Conservation (phyloP, 1,140 invertebrate genomes). For the Wasmannia auropunctata region DNA sequence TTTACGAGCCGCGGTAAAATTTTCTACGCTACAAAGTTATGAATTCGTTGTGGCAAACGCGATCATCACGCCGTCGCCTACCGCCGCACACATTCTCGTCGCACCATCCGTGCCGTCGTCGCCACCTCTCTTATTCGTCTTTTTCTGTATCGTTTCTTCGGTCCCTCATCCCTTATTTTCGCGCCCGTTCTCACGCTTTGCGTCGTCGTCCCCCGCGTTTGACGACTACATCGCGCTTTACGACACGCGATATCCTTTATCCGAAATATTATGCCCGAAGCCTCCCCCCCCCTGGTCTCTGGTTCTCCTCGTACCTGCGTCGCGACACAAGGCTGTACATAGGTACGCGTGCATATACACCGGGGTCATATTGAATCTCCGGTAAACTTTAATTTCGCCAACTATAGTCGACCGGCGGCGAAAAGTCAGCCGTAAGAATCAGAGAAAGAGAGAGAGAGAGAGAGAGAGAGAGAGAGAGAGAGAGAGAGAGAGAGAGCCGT, state of each 20-base stretch:
- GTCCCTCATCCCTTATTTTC: slow-evolving; percentile 45
- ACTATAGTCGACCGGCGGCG: not conserved
- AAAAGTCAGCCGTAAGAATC: slow-evolving; percentile 30
- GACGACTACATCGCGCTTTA: slow-evolving; percentile 74
- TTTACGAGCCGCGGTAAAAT: slow-evolving; percentile 76
- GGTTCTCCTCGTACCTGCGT: slow-evolving; percentile 2
- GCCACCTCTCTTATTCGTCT: not conserved
- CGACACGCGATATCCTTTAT: slow-evolving; percentile 81
- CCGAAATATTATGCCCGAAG: slow-evolving; percentile 77
- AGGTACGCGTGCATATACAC: not conserved
- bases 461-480: too few relatives aligned
- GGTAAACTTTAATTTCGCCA: slow-evolving; percentile 67
- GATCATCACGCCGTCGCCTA: slow-evolving; percentile 23
- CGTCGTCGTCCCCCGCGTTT: slow-evolving; percentile 49
- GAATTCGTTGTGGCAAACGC: slow-evolving; percentile 68
- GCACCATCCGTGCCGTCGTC: not conserved
- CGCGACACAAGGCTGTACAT: not conserved
- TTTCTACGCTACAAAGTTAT: slow-evolving; percentile 75
- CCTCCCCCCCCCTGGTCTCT: too few relatives aligned
- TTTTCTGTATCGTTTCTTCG: not conserved
- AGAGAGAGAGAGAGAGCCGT: slow-evolving; percentile 38
- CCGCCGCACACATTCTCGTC: not conserved
- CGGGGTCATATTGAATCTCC: slow-evolving; percentile 65
- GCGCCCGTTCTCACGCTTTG: slow-evolving; percentile 37
- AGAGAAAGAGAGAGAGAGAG: too few relatives aligned